Conservation (phyloP, 2,888 invertebrate genomes). For the Carterocephalus palaemon region DNA sequence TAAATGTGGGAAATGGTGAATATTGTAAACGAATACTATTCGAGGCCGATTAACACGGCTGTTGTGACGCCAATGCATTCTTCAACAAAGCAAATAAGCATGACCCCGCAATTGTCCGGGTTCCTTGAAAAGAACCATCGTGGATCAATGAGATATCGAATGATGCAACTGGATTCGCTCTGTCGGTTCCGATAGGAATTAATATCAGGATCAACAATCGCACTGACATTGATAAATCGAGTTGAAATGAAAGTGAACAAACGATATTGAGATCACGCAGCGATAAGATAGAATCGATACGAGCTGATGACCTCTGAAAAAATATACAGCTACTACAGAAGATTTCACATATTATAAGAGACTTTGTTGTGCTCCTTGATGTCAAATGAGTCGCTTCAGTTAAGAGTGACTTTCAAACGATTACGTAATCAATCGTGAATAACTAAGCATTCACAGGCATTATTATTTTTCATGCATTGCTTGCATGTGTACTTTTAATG, state of each 20-base stretch:
- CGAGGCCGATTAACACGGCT: constrained; percentile 6
- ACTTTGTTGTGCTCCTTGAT: no score
- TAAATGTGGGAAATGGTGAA: constrained; percentile 9
- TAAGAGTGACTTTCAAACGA: neutral
- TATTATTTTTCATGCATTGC: neutral
- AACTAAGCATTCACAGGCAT: neutral
- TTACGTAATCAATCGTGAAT: neutral
- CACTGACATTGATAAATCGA: constrained; percentile 17
- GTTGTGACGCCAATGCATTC: constrained; percentile 27
- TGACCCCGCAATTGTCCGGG: constrained; percentile 44
- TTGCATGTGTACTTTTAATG: neutral
- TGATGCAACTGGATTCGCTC: constrained; percentile 16
- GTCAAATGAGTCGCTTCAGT: no score
- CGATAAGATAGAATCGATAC: constrained; percentile 16
- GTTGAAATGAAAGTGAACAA: constrained; percentile 14
- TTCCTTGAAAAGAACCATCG: constrained; percentile 53
- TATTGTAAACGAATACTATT: no score
- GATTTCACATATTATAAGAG: no score
- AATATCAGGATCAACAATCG: constrained; percentile 13
- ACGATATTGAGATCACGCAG: constrained; percentile 11
- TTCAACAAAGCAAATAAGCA: constrained; percentile 42
- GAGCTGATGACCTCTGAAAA: constrained; percentile 15
- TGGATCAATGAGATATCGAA: constrained; percentile 41
- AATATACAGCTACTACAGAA: no score
- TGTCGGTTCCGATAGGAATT: neutral